Conservation (phyloP, 2,797 vertebrate genomes). For the Pogoniulus pusillus region DNA sequence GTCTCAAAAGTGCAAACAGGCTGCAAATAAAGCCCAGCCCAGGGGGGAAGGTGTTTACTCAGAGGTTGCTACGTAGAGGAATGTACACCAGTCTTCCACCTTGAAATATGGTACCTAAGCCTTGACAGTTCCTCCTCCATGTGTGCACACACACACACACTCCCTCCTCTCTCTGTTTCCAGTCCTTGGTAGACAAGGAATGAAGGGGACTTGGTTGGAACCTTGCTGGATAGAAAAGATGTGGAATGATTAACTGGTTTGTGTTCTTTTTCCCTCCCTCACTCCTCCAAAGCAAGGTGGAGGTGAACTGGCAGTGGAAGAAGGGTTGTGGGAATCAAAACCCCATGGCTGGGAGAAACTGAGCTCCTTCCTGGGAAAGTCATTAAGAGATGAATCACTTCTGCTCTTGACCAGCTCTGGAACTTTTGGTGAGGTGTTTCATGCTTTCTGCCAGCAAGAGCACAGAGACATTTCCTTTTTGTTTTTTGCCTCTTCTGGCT, state of each 20-base stretch:
- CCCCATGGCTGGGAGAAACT: not conserved
- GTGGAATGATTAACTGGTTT: not conserved
- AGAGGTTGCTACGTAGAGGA: slow-evolving; percentile 27
- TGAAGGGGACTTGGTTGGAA: not conserved
- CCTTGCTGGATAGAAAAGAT: not conserved
- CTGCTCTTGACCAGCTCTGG: not conserved
- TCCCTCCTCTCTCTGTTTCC: not conserved
- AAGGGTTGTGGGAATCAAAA: not conserved
- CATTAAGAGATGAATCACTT: not conserved
- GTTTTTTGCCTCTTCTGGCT: not conserved
- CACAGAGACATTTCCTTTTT: not conserved
- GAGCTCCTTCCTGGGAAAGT: not conserved
- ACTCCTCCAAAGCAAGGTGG: not conserved
- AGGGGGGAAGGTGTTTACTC: slow-evolving; percentile 37
- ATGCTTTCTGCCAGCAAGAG: not conserved
- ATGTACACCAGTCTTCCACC: slow-evolving; percentile 60
- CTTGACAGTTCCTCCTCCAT: slow-evolving; percentile 1
- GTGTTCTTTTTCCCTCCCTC: too few relatives aligned
- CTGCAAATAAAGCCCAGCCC: not conserved
- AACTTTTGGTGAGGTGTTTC: not conserved
- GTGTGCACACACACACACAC: not conserved
- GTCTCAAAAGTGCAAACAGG: not conserved
- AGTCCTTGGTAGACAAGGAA: not conserved
- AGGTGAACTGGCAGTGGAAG: not conserved
- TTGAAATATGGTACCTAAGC: slow-evolving; percentile 31